Evolutionary conservation across 2,888 invertebrate species (phyloP).

Genomic region (Cyaniris semiargus): DNA sequence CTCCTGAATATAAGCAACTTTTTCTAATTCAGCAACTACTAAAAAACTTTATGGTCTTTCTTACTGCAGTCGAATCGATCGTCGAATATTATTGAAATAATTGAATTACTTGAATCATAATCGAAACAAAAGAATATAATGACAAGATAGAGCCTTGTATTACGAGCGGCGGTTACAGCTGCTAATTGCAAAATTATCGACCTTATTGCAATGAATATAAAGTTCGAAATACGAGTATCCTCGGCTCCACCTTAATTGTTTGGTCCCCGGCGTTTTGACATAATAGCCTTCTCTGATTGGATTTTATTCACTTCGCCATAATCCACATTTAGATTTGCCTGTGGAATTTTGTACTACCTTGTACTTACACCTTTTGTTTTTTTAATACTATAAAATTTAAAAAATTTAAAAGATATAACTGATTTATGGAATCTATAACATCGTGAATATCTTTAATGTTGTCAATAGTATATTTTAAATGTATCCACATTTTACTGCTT

Average conservation of each 20-base stretch:
- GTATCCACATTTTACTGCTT: not conserved
- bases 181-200: not conserved
- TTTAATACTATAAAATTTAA: too few relatives aligned
- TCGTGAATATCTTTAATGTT: too few relatives aligned
- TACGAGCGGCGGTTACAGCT: not conserved
- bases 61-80: not conserved
- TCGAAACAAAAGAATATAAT: conserved; percentile 20
- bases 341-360: too few relatives aligned
- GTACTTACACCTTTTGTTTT: too few relatives aligned
- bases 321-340: conserved; percentile 37
- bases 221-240: not conserved
- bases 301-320: conserved; percentile 39
- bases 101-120: not conserved
- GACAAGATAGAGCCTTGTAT: not conserved
- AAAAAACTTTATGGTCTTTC: not conserved
- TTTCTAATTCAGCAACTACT: not conserved
- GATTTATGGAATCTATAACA: too few relatives aligned
- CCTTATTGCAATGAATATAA: not conserved
- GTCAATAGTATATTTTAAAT: not conserved
- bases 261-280: conserved; percentile 54
- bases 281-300: conserved; percentile 54
- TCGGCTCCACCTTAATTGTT: conserved; percentile 42
- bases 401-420: too few relatives aligned
- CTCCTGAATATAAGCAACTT: not conserved
- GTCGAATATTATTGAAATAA: not conserved